Evolutionary conservation across 2,888 invertebrate genomes (phyloP), one percentile per base, ranked within the genome.

Genomic region (Anarsia innoxiella): DNA sequence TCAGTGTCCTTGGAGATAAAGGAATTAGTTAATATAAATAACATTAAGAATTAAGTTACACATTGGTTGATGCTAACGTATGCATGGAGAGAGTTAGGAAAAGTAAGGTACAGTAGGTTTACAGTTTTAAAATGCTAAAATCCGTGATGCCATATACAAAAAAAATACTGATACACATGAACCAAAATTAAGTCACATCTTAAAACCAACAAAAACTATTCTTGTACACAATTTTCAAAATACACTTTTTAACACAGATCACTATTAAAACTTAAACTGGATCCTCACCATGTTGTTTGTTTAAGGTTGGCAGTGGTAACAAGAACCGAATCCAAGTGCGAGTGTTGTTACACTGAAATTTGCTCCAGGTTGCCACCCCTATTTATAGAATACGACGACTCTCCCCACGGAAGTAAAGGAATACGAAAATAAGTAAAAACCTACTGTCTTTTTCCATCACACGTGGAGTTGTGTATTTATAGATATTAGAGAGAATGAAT

Each of bases 311-410:
- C 64, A 66, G 76, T 65, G 56, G 78, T 76, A 79, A 83, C 78
- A 79, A 79, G 83, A 83, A 84, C 84, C 67, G 79, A 79, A 78
- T 70, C 70, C 67, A 82, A 77, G 79, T 82, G 84, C 84, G 84
- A 82, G 80, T 84, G 82, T 66, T 75, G 76, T 80, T 80, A 83
- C 84, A 84, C 84, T 84, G 76, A 67, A 70, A 64, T 72, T 66
- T 62, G 65, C 68, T 64, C 66, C 62, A 62, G 63, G 53, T 50
- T 64, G 58, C 63, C 68, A 79, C 82, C 82, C 78, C 70, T 84
- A 84, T 84, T 82, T 84, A 84, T 84, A 84, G 65, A 70, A 74
- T 69, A 71, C 68, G 65, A 55, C 51, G 65, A 55, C 51, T 51
- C 41, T 72, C 68, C 66, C 56, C 52, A 51, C 42, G 39, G 37